These are phyloP conservation scores for Cetonia aurata DNA, from an alignment of 2,888 invertebrate species.

Conservation along the genomic window DNA sequence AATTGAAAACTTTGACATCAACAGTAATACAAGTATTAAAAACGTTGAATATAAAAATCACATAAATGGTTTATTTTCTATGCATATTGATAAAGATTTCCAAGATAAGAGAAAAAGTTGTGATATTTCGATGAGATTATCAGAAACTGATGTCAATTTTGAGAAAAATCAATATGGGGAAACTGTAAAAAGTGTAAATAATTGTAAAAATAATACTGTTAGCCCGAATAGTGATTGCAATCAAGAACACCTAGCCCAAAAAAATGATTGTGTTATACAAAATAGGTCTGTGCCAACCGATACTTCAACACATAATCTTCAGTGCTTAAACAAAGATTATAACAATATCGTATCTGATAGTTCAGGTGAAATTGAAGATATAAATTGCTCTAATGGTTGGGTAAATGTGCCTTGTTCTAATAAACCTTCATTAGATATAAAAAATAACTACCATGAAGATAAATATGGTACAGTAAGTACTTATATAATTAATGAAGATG, in stretches of 20 bases:
- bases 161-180: constrained; percentile 19
- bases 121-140: constrained; percentile 37
- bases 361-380: neutral
- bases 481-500: constrained; percentile 5
- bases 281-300: constrained; percentile 39
- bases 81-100: constrained; percentile 55
- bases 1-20: constrained; percentile 52
- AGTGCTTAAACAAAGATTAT: neutral
- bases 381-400: constrained; percentile 8
- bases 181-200: constrained; percentile 42
- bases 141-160: constrained; percentile 45
- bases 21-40: constrained; percentile 50
- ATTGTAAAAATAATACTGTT: constrained; percentile 12
- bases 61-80: constrained; percentile 32
- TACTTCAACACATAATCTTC: constrained; percentile 24
- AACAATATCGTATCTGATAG: constrained; percentile 5
- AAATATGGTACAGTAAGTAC: constrained; percentile 6
- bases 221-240: neutral
- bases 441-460: constrained; percentile 13
- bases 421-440: constrained; percentile 11
- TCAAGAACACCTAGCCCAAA: neutral
- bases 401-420: constrained; percentile 41
- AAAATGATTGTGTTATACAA: constrained; percentile 14
- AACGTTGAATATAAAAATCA: constrained; percentile 32
- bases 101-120: constrained; percentile 55